These are phyloP conservation scores for Corynorhinus townsendii DNA, from an alignment of 2,113 vertebrate species.

Conservation along the genomic window DNA sequence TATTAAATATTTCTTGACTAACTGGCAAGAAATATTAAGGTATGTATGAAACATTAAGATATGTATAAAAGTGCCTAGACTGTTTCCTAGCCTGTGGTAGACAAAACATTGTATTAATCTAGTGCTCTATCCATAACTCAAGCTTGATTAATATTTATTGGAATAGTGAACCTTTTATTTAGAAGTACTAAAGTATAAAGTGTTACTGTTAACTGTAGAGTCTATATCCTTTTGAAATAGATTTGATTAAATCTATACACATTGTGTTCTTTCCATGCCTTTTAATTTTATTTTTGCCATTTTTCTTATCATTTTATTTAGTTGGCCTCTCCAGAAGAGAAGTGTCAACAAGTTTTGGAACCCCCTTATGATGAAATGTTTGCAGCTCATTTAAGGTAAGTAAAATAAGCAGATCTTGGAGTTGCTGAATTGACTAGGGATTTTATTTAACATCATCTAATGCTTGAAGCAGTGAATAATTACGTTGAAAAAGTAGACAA, in stretches of 20 bases:
- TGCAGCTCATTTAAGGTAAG: constrained; percentile 92
- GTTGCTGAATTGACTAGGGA: no score
- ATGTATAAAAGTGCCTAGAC: no score
- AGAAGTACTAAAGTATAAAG: neutral
- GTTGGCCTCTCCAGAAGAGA: constrained; percentile 96
- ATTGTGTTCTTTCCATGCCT: neutral
- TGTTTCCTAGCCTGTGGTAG: neutral
- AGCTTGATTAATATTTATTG: neutral
- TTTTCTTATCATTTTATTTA: constrained; percentile 75
- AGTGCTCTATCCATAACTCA: fast-evolving
- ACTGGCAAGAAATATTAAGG: neutral
- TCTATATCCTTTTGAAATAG: neutral
- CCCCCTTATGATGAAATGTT: constrained; percentile 98
- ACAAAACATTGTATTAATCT: neutral
- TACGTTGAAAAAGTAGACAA: neutral
- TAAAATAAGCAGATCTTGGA: neutral
- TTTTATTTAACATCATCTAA: neutral
- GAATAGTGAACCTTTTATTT: neutral
- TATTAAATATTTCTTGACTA: neutral
- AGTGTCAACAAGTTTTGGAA: constrained; percentile 96
- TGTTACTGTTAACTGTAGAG: neutral
- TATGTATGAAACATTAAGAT: neutral
- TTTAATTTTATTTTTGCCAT: constrained; percentile 21
- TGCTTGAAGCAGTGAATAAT: neutral
- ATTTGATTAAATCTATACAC: neutral